phyloP scores from a whole-genome alignment of 2,797 vertebrate genomes.

The Phalanger gymnotis region DNA sequence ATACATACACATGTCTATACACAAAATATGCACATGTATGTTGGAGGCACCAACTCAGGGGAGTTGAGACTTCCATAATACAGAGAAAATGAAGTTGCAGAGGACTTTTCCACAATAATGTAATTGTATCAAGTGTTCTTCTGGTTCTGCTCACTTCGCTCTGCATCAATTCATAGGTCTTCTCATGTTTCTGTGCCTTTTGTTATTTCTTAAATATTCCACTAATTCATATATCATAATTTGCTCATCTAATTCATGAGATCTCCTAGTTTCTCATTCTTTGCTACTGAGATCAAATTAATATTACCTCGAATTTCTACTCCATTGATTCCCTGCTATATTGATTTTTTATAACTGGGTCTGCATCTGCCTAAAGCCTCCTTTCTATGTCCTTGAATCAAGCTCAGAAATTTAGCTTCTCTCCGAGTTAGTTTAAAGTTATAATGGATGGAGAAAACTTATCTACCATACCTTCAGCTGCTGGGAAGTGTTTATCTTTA shows the following conservation, averaged over 20 bases:
- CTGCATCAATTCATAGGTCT: neutral
- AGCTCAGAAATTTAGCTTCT: no score
- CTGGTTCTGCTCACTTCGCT: neutral
- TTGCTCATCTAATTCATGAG: neutral
- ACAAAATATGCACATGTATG: neutral
- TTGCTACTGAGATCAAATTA: no score
- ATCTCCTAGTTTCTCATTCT: no score
- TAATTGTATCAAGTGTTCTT: neutral
- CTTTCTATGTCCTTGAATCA: no score
- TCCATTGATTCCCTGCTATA: no score
- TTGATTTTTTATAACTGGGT: no score
- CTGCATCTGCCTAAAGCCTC: no score
- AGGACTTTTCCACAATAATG: neutral
- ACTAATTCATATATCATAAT: neutral
- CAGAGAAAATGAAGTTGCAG: neutral
- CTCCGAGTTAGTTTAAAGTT: no score
- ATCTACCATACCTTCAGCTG: neutral
- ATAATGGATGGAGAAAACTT: neutral
- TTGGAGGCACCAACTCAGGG: neutral
- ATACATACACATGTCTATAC: neutral
- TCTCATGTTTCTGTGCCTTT: neutral
- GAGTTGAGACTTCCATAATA: neutral
- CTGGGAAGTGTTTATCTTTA: neutral
- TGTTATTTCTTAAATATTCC: neutral
- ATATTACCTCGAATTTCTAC: no score